A percentile compares a stretch with the other conserved stretches of the same genome.
Conservation (phyloP, 2,797 vertebrate species). For the Benthosema pterotum region DNA sequence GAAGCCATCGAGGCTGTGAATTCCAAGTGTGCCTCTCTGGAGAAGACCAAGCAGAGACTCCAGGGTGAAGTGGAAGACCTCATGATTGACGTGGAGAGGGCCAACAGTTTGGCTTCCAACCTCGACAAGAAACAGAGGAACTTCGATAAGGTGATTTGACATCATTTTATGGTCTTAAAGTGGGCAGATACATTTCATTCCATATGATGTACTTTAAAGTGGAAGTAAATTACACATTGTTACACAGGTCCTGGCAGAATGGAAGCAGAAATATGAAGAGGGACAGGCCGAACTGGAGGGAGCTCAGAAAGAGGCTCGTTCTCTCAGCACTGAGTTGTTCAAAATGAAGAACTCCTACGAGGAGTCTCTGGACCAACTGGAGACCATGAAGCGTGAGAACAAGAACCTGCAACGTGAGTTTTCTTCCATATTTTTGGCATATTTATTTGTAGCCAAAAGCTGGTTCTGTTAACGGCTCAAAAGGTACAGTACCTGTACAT, state of each 20-base stretch:
- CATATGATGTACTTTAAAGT: neutral
- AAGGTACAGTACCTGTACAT: no score
- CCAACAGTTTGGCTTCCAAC: conserved; percentile 82
- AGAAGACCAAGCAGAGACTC: conserved; percentile 89
- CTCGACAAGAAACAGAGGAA: conserved; percentile 90
- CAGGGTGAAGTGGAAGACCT: no score
- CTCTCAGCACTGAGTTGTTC: conserved; percentile 51
- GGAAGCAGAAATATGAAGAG: conserved; percentile 74
- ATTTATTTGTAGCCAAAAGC: no score
- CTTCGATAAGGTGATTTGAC: conserved; percentile 83
- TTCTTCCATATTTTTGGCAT: no score
- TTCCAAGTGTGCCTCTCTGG: conserved; percentile 86
- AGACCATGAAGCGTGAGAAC: no score
- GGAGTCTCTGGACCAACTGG: no score
- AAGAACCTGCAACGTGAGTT: no score
- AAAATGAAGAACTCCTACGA: no score
- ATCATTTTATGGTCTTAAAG: neutral
- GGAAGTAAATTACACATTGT: conserved; percentile 42
- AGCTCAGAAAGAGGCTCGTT: conserved; percentile 78
- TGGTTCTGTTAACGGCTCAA: no score
- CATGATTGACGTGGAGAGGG: conserved; percentile 87
- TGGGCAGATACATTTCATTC: neutral
- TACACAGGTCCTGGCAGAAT: conserved; percentile 68
- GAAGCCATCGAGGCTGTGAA: conserved; percentile 86
- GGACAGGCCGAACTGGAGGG: no score